phyloP scores from a whole-genome alignment of 2,797 vertebrate genomes.

The Mastacembelus armatus region DNA sequence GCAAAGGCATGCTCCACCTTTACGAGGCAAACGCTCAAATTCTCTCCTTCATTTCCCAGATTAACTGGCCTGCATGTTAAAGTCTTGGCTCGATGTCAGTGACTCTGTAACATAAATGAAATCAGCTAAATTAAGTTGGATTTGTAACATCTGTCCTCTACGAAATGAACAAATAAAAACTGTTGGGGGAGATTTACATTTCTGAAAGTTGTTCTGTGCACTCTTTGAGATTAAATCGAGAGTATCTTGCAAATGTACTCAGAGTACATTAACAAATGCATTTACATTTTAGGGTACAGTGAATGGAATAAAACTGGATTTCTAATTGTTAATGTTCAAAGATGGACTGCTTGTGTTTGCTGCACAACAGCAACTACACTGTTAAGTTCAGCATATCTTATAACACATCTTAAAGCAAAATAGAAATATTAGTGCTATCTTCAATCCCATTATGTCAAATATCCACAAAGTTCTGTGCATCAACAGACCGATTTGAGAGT shows the following conservation, averaged over 20 bases:
- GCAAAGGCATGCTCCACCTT: conserved; percentile 62
- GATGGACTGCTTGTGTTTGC: background rate
- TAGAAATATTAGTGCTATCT: background rate
- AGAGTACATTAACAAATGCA: conserved; percentile 14
- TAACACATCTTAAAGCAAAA: background rate
- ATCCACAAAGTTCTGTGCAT: background rate
- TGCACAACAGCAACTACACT: background rate
- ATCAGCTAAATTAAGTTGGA: conserved; percentile 67
- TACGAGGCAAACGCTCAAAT: conserved; percentile 64
- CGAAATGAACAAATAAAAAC: conserved; percentile 67
- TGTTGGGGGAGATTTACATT: conserved; percentile 52
- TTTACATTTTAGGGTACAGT: conserved; percentile 21
- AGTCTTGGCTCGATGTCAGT: conserved; percentile 68
- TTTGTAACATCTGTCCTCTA: conserved; percentile 64
- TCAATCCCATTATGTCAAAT: background rate
- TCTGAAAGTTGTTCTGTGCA: conserved; percentile 55
- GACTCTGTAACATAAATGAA: conserved; percentile 74
- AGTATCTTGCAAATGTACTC: conserved; percentile 25
- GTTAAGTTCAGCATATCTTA: background rate
- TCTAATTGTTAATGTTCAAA: background rate
- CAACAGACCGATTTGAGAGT: background rate
- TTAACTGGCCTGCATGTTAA: conserved; percentile 71
- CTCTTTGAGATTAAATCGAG: conserved; percentile 68
- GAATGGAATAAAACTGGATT: background rate
- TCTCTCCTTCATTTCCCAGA: conserved; percentile 65